Percentiles rank a stretch among this genome's conserved stretches.
Conservation (phyloP, 2,113 vertebrate genomes). For the Patagioenas fasciata region DNA sequence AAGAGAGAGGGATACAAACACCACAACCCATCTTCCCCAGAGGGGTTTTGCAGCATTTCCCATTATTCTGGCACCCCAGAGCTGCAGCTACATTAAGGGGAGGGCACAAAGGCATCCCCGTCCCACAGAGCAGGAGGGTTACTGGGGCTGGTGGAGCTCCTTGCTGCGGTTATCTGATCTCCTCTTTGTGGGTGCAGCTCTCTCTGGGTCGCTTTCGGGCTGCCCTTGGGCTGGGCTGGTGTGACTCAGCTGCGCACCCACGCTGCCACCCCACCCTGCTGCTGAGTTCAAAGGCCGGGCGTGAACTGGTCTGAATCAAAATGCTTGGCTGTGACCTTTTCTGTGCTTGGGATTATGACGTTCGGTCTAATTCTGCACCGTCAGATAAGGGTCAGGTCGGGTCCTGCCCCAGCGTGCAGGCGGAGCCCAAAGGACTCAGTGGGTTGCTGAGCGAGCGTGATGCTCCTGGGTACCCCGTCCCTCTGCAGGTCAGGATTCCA, state of each 20-base stretch:
- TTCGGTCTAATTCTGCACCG: neutral
- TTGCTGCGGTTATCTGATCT: neutral
- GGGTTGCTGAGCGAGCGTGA: neutral
- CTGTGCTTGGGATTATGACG: neutral
- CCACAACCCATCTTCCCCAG: accelerated
- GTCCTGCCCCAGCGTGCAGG: neutral
- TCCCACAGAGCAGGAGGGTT: neutral
- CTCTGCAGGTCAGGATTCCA: neutral
- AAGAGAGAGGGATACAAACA: neutral
- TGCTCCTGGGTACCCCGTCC: accelerated
- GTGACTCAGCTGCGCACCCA: neutral
- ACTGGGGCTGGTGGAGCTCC: neutral
- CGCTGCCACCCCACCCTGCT: neutral
- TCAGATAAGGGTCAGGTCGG: neutral
- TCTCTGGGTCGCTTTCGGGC: accelerated
- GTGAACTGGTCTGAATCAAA: neutral
- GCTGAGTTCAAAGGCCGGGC: neutral
- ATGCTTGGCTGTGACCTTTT: neutral
- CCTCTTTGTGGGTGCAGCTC: neutral
- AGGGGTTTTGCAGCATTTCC: neutral
- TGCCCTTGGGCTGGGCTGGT: neutral
- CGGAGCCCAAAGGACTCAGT: neutral
- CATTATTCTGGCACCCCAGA: neutral
- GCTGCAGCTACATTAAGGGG: neutral
- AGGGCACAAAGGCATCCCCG: neutral